Percentiles rank a stretch among this genome's conserved stretches.
These are phyloP conservation scores for Platyrinchus mystaceus DNA, from an alignment of 2,797 vertebrate species.

Conservation along the genomic window DNA sequence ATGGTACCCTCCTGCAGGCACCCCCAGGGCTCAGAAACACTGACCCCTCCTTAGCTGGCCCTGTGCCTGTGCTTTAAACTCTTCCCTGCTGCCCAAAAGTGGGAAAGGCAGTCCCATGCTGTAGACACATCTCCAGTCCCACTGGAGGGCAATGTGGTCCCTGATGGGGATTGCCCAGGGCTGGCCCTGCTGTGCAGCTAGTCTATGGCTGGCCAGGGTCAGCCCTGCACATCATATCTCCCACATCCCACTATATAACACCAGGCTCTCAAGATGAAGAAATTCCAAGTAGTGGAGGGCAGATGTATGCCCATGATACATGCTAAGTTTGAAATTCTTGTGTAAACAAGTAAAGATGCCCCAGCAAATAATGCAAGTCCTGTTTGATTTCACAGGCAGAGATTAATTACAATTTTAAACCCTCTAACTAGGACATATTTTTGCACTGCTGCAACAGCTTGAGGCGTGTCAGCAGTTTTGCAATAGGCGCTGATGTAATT, in stretches of 20 bases:
- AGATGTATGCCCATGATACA: not conserved
- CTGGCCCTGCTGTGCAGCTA: not conserved
- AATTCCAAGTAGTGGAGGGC: not conserved
- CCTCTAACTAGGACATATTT: not conserved
- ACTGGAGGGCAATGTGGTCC: accelerated
- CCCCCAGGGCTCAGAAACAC: accelerated
- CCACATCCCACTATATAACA: not conserved
- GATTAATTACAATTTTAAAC: not conserved
- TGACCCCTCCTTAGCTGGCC: not conserved
- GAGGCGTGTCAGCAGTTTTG: not conserved
- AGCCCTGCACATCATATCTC: not conserved
- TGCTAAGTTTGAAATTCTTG: not conserved
- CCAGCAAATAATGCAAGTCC: not conserved
- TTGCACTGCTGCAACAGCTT: not conserved
- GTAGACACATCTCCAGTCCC: not conserved
- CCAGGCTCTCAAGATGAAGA: not conserved
- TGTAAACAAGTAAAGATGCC: not conserved
- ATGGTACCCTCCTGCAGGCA: not conserved
- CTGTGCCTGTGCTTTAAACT: not conserved
- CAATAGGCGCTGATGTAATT: not conserved
- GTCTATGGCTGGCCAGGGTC: not conserved
- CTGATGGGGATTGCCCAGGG: not conserved
- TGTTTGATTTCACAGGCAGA: not conserved
- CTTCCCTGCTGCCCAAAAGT: not conserved
- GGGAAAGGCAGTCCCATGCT: accelerated